Conservation (phyloP, 2,797 vertebrate genomes). For the Dendrocincla tyrannina region DNA sequence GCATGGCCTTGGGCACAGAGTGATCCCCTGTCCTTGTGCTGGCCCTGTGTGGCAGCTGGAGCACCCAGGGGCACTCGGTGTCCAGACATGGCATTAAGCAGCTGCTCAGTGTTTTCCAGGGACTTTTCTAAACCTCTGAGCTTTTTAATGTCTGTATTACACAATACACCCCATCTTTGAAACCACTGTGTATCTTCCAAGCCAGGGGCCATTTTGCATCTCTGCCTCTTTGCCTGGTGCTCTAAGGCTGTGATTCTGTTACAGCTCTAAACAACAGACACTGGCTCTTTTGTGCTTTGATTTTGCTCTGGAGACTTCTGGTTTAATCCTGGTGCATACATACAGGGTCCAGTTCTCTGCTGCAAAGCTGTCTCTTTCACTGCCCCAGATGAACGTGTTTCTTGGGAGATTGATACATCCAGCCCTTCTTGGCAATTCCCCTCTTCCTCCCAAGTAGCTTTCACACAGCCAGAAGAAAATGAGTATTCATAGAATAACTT, state of each 20-base stretch:
- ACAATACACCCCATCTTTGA: neutral
- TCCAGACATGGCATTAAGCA: neutral
- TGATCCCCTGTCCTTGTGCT: neutral
- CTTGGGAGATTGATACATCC: neutral
- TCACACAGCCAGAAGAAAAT: neutral
- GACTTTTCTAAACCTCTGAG: neutral
- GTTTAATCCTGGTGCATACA: neutral
- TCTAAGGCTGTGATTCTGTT: neutral
- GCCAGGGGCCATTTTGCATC: neutral
- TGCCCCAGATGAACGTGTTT: neutral
- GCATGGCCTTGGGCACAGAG: rapidly evolving
- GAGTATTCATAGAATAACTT: neutral
- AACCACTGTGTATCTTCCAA: neutral
- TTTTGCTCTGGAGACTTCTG: neutral
- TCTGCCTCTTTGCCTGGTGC: neutral
- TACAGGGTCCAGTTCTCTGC: neutral
- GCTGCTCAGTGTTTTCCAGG: neutral
- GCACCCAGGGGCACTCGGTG: rapidly evolving
- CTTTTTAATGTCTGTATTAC: neutral
- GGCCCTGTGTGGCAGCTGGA: rapidly evolving
- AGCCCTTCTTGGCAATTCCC: neutral
- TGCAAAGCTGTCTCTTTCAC: neutral
- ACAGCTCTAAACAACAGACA: neutral
- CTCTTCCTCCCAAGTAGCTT: rapidly evolving
- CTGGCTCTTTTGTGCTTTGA: neutral